phyloP scores from a whole-genome alignment of 2,113 vertebrate genomes.

The Xenus cinereus region DNA sequence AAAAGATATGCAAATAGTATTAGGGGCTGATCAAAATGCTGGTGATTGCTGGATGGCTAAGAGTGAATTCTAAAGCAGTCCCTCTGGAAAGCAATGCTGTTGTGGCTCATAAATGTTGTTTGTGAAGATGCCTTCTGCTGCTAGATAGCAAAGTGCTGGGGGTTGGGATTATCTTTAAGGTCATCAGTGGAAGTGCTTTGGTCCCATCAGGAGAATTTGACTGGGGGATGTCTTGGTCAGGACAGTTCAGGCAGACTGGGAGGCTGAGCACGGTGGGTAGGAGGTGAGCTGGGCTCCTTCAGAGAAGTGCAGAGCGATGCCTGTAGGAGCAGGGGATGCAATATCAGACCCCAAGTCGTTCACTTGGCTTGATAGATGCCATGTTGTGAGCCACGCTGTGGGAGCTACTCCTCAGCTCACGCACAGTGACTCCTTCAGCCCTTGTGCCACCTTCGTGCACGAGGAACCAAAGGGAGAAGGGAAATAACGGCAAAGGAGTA shows the following conservation, averaged over 20 bases:
- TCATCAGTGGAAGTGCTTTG: accelerated
- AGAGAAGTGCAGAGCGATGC: accelerated
- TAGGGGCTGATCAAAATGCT: not conserved
- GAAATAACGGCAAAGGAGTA: accelerated
- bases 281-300: not conserved
- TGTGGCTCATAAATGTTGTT: not conserved
- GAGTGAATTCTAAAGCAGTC: not conserved
- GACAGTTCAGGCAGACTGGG: not conserved
- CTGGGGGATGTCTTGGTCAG: not conserved
- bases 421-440: accelerated
- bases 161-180: not conserved
- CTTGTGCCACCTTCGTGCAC: accelerated
- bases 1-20: constrained; percentile 29
- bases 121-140: not conserved
- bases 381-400: not conserved
- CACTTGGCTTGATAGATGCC: not conserved
- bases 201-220: not conserved
- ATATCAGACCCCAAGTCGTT: accelerated
- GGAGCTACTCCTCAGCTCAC: not conserved
- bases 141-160: no score
- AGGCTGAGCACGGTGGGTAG: accelerated
- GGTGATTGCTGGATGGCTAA: not conserved
- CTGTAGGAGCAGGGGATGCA: not conserved
- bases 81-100: not conserved
- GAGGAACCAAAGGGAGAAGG: not conserved